Base-by-base conservation (phyloP, 1,140 invertebrate genomes). In the Atta colombica region DNA sequence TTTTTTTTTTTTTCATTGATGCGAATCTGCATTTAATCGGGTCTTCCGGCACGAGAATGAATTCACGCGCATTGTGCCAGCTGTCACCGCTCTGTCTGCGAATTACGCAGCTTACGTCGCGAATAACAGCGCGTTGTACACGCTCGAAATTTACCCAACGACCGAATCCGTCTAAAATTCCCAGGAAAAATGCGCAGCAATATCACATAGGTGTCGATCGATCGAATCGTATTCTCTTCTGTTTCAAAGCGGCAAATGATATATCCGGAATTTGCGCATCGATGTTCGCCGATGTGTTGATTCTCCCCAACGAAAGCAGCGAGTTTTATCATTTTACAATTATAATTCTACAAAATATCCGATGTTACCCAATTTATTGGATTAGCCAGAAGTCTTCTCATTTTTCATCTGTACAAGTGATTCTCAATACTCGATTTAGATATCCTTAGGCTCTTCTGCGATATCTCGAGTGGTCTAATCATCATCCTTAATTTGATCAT, bases 161-260 rank as follows among this genome's bases (percentile, higher is more conserved):
- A 49, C 7, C 45, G 63, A 14, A n/a, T 80, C 45, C 4, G 63
- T 35, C 45, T 51, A 63, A 39, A n/a, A 68, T 69, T 18, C 66
- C n/a, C 63, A 69, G 77, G 28, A 68, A 80, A 25, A 80, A 69
- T 69, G 77, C 77, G 45, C 77, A 80, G 28, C 63, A 28, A 80
- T 68, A 49, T 31, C 16, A 4, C 55, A 39, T 12, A 21, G n/a
- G 14, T 12, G 45, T 16, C 2, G 39, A 80, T 78, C 61, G 25
- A 66, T 78, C 61, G 28, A 25, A 68, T 14, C 28, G n/a, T 35
- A 6, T 45, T 68, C 65, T 45, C 65, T 35, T 53, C 8, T 39
- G 63, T 68, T 68, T 66, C 45, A 7, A 78, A 45, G 49, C 10
- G 18, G 51, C 31, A 68, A 66, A 53, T 77, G 53, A 68, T n/a